phyloP scores from a whole-genome alignment of 2,113 vertebrate genomes.

The Sarotherodon lohbergeri region DNA sequence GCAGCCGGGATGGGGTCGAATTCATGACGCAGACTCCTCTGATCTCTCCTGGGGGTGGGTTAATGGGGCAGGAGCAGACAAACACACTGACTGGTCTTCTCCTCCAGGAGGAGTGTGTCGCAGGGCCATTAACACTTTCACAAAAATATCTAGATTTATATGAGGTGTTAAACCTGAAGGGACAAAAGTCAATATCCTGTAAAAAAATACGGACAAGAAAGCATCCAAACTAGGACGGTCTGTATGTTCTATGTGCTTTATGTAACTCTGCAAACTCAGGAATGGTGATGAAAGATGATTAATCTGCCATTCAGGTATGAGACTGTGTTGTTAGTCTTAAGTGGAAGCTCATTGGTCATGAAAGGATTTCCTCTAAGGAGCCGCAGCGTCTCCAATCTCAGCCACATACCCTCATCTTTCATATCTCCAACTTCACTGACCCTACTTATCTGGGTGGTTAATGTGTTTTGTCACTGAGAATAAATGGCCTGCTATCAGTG shows the following conservation, averaged over 20 bases:
- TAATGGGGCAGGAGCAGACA: slow-evolving; percentile 26
- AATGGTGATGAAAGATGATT: background rate
- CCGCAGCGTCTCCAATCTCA: background rate
- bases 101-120: background rate
- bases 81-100: background rate
- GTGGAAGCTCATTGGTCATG: background rate
- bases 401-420: slow-evolving; percentile 9
- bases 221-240: background rate
- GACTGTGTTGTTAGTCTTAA: slow-evolving; percentile 5
- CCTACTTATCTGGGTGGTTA: slow-evolving; percentile 14
- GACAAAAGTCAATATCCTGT: background rate
- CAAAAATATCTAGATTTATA: slow-evolving; percentile 7
- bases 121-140: slow-evolving; percentile 27
- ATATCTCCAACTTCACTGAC: slow-evolving; percentile 18
- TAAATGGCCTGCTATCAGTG: background rate
- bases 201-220: background rate
- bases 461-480: background rate
- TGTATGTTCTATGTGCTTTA: background rate
- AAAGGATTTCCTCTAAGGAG: slow-evolving; percentile 40
- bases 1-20: slow-evolving; percentile 22
- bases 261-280: background rate
- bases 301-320: background rate
- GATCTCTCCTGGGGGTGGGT: slow-evolving; percentile 58
- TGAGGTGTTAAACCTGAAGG: slow-evolving; percentile 29
- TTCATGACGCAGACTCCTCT: slow-evolving; percentile 22